These are phyloP conservation scores for Seladonia tumulorum DNA, from an alignment of 2,888 invertebrate species.

Conservation along the genomic window DNA sequence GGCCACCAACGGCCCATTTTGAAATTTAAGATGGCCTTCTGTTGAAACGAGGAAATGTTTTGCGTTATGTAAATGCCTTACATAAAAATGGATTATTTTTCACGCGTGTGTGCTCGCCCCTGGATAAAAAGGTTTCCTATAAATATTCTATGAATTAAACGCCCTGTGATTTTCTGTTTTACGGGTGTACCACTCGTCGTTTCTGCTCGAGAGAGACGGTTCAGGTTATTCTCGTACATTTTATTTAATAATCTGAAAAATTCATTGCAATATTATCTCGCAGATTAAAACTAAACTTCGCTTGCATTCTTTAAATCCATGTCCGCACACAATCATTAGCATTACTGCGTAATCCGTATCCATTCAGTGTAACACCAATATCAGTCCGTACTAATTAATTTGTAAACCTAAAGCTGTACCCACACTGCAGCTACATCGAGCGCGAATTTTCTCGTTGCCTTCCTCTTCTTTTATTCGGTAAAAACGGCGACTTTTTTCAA, in stretches of 20 bases:
- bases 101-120: neutral
- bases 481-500: too few species aligned
- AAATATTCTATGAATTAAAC: neutral
- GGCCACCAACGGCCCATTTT: neutral
- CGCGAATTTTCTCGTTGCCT: too few species aligned
- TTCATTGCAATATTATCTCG: too few species aligned
- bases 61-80: neutral
- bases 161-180: neutral
- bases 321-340: too few species aligned
- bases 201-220: neutral
- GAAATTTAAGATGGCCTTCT: neutral
- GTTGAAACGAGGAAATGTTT: neutral
- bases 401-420: too few species aligned
- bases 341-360: too few species aligned
- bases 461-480: too few species aligned
- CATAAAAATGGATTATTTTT: constrained; percentile 6
- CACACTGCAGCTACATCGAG: too few species aligned
- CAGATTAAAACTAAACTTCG: too few species aligned
- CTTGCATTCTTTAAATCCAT: too few species aligned
- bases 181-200: neutral
- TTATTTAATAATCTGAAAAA: neutral
- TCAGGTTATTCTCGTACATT: constrained; percentile 9
- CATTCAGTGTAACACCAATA: too few species aligned
- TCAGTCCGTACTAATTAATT: too few species aligned
- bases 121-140: neutral